Base-by-base conservation (phyloP, 92 coral and sea anemone genomes). In the Nematostella vectensis region DNA sequence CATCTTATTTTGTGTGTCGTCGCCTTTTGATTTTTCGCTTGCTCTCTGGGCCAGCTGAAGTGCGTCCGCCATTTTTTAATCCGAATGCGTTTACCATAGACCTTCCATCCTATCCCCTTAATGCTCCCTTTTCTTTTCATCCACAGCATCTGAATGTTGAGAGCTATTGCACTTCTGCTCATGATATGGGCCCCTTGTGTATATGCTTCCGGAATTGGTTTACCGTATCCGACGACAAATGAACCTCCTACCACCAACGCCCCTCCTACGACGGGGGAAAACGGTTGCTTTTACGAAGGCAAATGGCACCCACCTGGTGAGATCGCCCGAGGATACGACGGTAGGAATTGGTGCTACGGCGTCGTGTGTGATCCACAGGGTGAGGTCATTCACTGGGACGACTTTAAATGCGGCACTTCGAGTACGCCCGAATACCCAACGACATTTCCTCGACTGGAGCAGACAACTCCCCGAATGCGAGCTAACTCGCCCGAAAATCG, bases 341-440 rank as follows among this genome's bases (percentile, higher is more conserved):
- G 79, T 1, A 43, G 29, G 0, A 50, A 64, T 3, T 78, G 85
- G 85, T 78, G 85, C 31, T 78, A 59, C 29, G 85, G 85, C 21
- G 8, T 1, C 0, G 48, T 33, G 11, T 78, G 85, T 36, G 43
- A 47, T 25, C 6, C 25, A 2, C 10, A 27, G 0, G 74, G 85
- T 0, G 1, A 19, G 1, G 33, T 65, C 19, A 2, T 53, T 0
- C 23, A 21, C 12, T 78, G 85, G 85, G 79, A 72, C 57, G 69
- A 79, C 67, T 71, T 40, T 23, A 59, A 61, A 18, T 78, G 83
- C 47, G 29, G 54, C 4, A 47, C 65, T 20, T 48, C 48, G 23
- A 20, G 45, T 1, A n/a, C 17, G 0, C 28, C 75, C 23, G 15
- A 6, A 6, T 11, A 0, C 15, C 62, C 29, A 33, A 45, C 29